These are phyloP conservation scores for Sitta carolinensis DNA, from an alignment of 2,797 vertebrate species.

Conservation along the genomic window DNA sequence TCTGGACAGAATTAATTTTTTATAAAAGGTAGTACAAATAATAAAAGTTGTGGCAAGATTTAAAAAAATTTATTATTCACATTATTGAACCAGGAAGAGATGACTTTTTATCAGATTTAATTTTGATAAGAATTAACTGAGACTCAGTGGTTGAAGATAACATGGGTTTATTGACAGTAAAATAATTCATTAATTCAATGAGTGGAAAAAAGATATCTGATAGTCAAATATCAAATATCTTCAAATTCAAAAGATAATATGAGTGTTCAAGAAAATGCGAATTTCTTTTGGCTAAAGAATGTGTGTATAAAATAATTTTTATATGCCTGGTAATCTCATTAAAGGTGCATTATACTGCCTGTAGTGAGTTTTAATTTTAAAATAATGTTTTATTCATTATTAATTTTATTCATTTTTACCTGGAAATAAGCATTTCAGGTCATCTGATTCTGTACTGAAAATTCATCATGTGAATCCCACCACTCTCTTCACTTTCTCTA, in stretches of 20 bases:
- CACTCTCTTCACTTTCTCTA: not conserved
- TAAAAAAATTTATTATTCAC: not conserved
- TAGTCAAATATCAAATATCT: not conserved
- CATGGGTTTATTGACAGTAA: not conserved
- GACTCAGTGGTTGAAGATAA: not conserved
- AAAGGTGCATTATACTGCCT: not conserved
- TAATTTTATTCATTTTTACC: not conserved
- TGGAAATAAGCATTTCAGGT: not conserved
- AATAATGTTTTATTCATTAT: not conserved
- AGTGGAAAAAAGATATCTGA: not conserved
- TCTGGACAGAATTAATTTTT: not conserved
- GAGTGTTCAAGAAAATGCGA: not conserved
- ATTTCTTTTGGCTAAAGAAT: not conserved
- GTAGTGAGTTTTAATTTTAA: not conserved
- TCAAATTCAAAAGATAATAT: not conserved
- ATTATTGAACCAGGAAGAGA: not conserved
- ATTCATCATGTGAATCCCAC: not conserved
- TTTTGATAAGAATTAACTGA: not conserved
- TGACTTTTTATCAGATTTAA: not conserved
- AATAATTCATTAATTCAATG: not conserved
- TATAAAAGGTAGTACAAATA: not conserved
- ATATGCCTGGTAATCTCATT: not conserved
- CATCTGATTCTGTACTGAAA: not conserved
- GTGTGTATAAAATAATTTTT: not conserved
- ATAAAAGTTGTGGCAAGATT: not conserved